Percentiles rank a stretch among this genome's conserved stretches.
phyloP scores from a whole-genome alignment of 2,888 invertebrate species.

The Drosophila mercatorum region DNA sequence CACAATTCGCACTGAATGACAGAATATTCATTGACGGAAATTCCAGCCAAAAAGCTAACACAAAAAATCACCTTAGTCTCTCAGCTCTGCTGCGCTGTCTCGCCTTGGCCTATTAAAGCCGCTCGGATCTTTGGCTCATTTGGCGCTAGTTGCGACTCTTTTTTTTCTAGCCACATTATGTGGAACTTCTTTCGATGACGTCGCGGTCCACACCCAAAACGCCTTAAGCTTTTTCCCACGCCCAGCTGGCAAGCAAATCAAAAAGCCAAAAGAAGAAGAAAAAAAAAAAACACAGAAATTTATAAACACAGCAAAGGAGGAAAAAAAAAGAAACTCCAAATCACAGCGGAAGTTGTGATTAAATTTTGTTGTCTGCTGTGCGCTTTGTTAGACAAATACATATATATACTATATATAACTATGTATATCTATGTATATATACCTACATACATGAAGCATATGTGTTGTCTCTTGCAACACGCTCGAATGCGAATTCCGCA shows the following conservation, averaged over 20 bases:
- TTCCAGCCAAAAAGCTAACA: constrained; percentile 1
- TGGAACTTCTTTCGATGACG: constrained; percentile 36
- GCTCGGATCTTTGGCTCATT: constrained; percentile 49
- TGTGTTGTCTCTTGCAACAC: background rate
- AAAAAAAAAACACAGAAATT: constrained; percentile 26
- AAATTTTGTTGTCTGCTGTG: constrained; percentile 61
- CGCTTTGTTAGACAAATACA: constrained; percentile 37
- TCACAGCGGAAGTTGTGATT: constrained; percentile 75
- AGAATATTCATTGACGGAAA: constrained; percentile 55
- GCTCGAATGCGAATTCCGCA: background rate
- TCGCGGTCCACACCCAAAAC: constrained; percentile 60
- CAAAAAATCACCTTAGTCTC: constrained; percentile 18
- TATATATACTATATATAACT: background rate
- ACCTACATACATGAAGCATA: background rate
- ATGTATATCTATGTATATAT: background rate
- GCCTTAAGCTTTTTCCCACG: constrained; percentile 78
- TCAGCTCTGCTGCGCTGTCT: constrained; percentile 23
- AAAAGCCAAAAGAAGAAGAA: constrained; percentile 34
- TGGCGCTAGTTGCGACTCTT: constrained; percentile 29
- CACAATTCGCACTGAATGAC: constrained; percentile 42
- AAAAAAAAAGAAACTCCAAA: constrained; percentile 39
- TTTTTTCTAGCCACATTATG: background rate
- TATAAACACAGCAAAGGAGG: constrained; percentile 17
- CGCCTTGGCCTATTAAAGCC: constrained; percentile 53
- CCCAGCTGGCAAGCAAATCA: constrained; percentile 63